Percentiles rank a stretch among this genome's conserved stretches.
phyloP scores from a whole-genome alignment of 2,797 vertebrate species.

The Rachycentron canadum region DNA sequence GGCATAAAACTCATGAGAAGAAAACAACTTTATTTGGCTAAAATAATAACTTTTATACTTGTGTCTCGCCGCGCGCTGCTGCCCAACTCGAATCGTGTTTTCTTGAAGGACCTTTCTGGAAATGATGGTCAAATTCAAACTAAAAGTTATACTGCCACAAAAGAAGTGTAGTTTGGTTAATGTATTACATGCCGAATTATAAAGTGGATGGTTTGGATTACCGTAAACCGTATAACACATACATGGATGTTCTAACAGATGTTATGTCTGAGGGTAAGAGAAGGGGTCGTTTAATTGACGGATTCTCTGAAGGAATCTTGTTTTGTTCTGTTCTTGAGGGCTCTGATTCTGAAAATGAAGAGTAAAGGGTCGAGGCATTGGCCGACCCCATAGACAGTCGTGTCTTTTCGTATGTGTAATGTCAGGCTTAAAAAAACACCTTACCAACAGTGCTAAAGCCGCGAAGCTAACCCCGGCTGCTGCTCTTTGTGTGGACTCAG shows the following conservation, averaged over 20 bases:
- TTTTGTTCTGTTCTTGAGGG: accelerated
- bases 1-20: background rate
- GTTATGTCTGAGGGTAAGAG: too few relatives aligned
- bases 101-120: too few relatives aligned
- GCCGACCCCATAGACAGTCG: background rate
- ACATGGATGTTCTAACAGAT: background rate
- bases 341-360: background rate
- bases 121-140: too few relatives aligned
- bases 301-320: background rate
- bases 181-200: background rate
- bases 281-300: accelerated
- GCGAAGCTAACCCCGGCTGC: constrained; percentile 29
- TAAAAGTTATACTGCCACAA: background rate
- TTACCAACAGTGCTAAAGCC: constrained; percentile 49
- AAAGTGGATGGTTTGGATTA: background rate
- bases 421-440: constrained; percentile 14
- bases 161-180: background rate
- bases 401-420: background rate
- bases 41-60: background rate
- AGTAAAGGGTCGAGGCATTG: background rate
- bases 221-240: accelerated
- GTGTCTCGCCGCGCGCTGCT: background rate
- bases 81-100: too few relatives aligned
- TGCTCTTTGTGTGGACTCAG: constrained; percentile 29
- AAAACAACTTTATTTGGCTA: too few relatives aligned